Percentiles rank a stretch among this genome's conserved stretches.
phyloP scores from a whole-genome alignment of 2,797 vertebrate genomes.

The Etheostoma perlongum region DNA sequence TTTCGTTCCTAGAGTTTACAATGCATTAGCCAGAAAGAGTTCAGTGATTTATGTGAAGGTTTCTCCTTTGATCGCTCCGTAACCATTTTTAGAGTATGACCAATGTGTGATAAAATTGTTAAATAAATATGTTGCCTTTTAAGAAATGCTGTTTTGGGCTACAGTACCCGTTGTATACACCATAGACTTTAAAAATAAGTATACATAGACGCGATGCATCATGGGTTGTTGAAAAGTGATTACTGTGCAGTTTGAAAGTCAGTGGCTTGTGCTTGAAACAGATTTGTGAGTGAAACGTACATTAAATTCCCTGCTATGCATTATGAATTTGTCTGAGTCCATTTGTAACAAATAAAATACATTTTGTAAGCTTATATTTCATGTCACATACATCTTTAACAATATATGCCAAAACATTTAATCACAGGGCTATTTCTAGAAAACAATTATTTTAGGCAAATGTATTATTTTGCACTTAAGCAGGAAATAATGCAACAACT shows the following conservation, averaged over 20 bases:
- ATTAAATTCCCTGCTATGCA: conserved; percentile 86
- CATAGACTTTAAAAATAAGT: conserved; percentile 19
- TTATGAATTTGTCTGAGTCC: conserved; percentile 43
- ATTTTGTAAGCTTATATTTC: background rate
- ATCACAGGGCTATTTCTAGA: background rate
- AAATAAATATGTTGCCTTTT: conserved; percentile 68
- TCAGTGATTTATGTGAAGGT: background rate
- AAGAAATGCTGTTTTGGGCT: conserved; percentile 71
- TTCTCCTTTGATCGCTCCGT: conserved; percentile 36
- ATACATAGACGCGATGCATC: conserved; percentile 78
- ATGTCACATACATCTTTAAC: background rate
- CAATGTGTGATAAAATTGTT: conserved; percentile 50
- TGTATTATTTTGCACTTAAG: background rate
- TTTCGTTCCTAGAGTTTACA: conserved; percentile 28
- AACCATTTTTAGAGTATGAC: conserved; percentile 24
- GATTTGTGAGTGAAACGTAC: conserved; percentile 80
- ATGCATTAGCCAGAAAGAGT: conserved; percentile 11
- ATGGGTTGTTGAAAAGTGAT: conserved; percentile 75
- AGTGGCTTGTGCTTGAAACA: conserved; percentile 79
- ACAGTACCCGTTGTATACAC: conserved; percentile 59
- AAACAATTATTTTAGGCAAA: background rate
- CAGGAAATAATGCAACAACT: background rate
- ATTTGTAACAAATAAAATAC: conserved; percentile 15
- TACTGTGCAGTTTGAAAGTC: conserved; percentile 76
- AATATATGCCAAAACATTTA: background rate